Evolutionary conservation across 2,113 vertebrate species (phyloP), one percentile per base, ranked within the genome.

Genomic region (Xiphophorus couchianus): DNA sequence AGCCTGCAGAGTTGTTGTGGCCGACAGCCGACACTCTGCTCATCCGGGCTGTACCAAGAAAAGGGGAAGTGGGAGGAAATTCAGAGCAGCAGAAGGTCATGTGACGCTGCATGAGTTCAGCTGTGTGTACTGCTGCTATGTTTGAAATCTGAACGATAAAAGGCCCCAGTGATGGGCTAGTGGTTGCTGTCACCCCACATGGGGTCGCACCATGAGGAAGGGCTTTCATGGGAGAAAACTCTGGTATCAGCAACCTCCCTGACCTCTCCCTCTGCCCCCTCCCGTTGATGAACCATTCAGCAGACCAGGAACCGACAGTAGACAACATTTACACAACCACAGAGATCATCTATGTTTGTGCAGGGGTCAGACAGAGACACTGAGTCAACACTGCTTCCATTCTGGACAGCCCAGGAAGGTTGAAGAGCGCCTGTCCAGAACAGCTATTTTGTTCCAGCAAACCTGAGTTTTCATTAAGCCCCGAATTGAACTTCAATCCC

Each of bases 201-300:
- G 2, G 51, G 76, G 74, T 89, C 93, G 90, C 77, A 77, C 78
- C 66, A 85, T 51, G 19, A 76, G 70, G 42, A 62, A 63, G 54
- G 76, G 71, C 39, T 68, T 71, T 39, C 65, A 73, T 68, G 62
- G 68, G 63, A 71, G 80, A 66, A 88, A 90, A 87, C 89, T 83
- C 82, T 86, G 74, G 81, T 78, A 89, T 89, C 93, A 87, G 80
- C 84, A 86, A 82, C 90, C 91, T 81, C 85, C 71, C 73, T 92
- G 87, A 92, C 84, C 90, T 78, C 27, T 71, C 19, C 82, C 73
- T 4, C 13, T 29, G 35, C 90, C 80, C 22, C 83, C 71, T 5
- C 13, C 35, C 35, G 0, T 37, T 29, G 69, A 69, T 87, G 86
- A 88, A 86, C 76, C 70, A 71, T 37, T 42, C 70, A 31, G 58